phyloP scores from a whole-genome alignment of 2,797 vertebrate species.

The Catostomus latipinnis region DNA sequence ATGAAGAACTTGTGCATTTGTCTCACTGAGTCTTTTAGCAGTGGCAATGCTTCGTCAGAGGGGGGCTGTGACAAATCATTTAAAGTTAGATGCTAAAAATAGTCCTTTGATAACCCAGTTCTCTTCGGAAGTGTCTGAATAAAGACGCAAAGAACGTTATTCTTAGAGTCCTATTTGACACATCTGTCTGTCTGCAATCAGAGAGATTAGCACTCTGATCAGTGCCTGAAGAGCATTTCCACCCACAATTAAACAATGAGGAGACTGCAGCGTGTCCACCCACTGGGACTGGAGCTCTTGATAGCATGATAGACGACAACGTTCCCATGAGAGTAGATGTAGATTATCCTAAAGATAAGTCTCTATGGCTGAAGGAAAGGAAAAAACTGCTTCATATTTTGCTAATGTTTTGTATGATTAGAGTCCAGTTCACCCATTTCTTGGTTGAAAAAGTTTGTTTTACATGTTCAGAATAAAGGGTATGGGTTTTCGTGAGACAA shows the following conservation, averaged over 20 bases:
- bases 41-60: not conserved
- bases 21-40: conserved; percentile 20
- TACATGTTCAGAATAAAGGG: not conserved
- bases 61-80: not conserved
- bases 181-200: conserved; percentile 56
- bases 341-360: not conserved
- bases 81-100: conserved; percentile 42
- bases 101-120: conserved; percentile 44
- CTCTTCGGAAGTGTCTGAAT: conserved; percentile 35
- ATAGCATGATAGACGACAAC: not conserved
- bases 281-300: conserved; percentile 41
- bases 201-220: conserved; percentile 51
- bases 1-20: conserved; percentile 9
- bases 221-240: conserved; percentile 37
- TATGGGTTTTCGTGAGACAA: not conserved
- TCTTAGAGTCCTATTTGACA: conserved; percentile 52
- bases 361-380: not conserved
- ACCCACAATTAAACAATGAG: conserved; percentile 48
- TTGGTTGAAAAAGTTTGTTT: not conserved
- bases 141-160: conserved; percentile 42
- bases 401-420: not conserved
- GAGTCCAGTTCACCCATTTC: not conserved
- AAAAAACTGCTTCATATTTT: not conserved
- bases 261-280: conserved; percentile 49
- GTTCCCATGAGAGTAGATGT: not conserved